A percentile compares a stretch with the other conserved stretches of the same genome.
Conservation (phyloP, 2,888 invertebrate genomes). For the Calameuta idolon region DNA sequence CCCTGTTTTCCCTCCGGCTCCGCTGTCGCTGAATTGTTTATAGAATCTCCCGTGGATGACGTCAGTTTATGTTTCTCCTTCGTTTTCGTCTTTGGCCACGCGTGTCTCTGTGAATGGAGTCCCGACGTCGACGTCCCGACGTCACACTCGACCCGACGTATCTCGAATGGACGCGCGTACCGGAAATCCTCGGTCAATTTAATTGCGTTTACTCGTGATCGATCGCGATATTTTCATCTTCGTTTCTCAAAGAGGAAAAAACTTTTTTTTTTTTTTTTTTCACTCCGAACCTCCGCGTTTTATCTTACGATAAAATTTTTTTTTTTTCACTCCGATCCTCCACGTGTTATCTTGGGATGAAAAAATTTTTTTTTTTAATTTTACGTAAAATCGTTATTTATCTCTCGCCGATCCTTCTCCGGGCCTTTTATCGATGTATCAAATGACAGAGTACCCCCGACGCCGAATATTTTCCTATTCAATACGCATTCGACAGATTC, state of each 20-base stretch:
- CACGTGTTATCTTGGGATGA: not conserved
- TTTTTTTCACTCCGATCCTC: not conserved
- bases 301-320: not conserved
- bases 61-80: not conserved
- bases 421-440: not conserved
- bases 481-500: not conserved
- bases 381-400: not conserved
- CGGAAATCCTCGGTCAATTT: not conserved
- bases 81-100: not conserved
- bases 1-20: slow-evolving; percentile 2
- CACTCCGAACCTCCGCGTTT: not conserved
- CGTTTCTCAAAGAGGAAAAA: not conserved
- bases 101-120: slow-evolving; percentile 1
- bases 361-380: not conserved
- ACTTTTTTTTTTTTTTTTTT: not conserved
- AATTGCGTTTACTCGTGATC: not conserved
- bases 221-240: not conserved
- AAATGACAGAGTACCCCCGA: not conserved
- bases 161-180: not conserved
- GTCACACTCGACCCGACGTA: not conserved
- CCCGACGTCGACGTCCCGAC: slow-evolving; percentile 7
- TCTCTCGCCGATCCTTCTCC: not conserved
- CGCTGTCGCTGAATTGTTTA: slow-evolving; percentile 16
- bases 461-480: not conserved
- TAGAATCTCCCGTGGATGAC: slow-evolving; percentile 1